phyloP scores from a whole-genome alignment of 2,797 vertebrate species.

The Rousettus madagascariensis region DNA sequence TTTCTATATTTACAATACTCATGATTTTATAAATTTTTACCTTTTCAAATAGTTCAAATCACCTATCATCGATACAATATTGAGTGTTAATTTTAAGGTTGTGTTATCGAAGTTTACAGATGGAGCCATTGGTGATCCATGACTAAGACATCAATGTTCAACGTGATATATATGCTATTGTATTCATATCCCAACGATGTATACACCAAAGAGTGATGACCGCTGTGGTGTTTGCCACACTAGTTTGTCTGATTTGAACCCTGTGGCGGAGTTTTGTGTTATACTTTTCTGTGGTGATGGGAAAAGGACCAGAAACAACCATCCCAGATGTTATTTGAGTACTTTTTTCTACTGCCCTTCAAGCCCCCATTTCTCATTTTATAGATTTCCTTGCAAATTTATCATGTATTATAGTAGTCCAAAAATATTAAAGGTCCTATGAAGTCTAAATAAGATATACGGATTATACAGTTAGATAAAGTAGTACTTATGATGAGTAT shows the following conservation, averaged over 20 bases:
- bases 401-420: neutral
- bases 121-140: neutral
- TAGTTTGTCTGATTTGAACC: neutral
- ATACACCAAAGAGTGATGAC: neutral
- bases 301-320: neutral
- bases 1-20: neutral
- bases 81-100: neutral
- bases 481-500: neutral
- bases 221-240: neutral
- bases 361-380: constrained; percentile 27
- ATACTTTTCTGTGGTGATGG: neutral
- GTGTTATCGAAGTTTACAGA: neutral
- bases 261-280: neutral
- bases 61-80: neutral
- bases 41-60: constrained; percentile 43
- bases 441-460: constrained; percentile 20
- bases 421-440: neutral
- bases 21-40: constrained; percentile 31
- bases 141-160: neutral
- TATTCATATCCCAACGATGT: neutral
- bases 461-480: constrained; percentile 30
- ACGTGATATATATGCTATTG: neutral
- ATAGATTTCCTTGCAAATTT: neutral
- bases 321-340: neutral
- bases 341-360: neutral